Conservation (phyloP, 1,140 invertebrate species). For the Mactra quadrangularis region DNA sequence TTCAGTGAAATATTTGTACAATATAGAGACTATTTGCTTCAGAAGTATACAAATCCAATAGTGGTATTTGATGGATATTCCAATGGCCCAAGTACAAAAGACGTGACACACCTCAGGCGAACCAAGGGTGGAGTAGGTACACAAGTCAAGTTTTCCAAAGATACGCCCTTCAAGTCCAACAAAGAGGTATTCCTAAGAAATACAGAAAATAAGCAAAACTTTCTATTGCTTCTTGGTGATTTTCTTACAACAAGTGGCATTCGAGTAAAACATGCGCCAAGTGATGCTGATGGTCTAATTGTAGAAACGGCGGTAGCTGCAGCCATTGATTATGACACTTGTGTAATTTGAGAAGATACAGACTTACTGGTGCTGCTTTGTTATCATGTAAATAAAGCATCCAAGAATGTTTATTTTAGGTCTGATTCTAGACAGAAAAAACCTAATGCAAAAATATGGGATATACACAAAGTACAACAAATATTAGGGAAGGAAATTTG, state of each 20-base stretch:
- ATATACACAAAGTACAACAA: neutral
- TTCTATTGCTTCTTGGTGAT: neutral
- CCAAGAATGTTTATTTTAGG: neutral
- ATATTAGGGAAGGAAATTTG: neutral
- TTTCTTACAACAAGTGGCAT: neutral
- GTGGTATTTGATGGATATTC: slow-evolving; percentile 46
- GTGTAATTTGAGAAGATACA: slow-evolving; percentile 18
- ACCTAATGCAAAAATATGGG: neutral
- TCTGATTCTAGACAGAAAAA: neutral
- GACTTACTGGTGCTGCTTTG: slow-evolving; percentile 13
- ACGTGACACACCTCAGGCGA: slow-evolving; percentile 18
- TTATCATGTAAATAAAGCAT: neutral
- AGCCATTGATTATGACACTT: neutral
- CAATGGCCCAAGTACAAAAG: slow-evolving; percentile 41
- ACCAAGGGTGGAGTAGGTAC: neutral
- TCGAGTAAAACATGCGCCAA: neutral
- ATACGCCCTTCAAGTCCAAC: neutral
- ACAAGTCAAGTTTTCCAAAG: neutral
- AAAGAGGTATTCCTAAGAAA: slow-evolving; percentile 6
- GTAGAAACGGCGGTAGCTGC: neutral
- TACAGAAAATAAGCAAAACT: slow-evolving; percentile 10
- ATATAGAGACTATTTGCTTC: too few species aligned
- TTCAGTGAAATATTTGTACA: too few species aligned
- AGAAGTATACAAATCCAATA: neutral
- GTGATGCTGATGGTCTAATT: neutral